phyloP scores from a whole-genome alignment of 2,888 invertebrate species.

The Sicus ferrugineus region DNA sequence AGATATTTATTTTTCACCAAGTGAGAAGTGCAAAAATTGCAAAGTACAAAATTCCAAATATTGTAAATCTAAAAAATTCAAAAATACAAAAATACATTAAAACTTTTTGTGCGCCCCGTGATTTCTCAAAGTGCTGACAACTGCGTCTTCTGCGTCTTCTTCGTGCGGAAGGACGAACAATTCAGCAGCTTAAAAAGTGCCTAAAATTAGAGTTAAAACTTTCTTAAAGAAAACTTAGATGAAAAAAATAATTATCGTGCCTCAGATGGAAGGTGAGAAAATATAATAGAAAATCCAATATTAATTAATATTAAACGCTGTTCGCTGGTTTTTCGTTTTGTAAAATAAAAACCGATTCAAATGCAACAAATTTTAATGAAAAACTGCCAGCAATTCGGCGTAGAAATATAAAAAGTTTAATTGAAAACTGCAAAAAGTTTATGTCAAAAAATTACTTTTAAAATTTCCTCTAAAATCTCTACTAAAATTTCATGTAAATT shows the following conservation, averaged over 20 bases:
- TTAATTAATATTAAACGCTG: too few relatives aligned
- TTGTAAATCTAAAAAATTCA: neutral
- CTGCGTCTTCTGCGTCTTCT: too few relatives aligned
- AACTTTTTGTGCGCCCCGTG: neutral
- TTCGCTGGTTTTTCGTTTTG: too few relatives aligned
- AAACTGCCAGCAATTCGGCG: too few relatives aligned
- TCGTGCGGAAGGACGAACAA: neutral
- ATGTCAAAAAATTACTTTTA: too few relatives aligned
- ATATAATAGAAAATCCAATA: neutral
- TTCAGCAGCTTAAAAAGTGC: neutral
- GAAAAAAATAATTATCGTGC: neutral
- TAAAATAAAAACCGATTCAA: too few relatives aligned
- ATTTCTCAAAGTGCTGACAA: neutral
- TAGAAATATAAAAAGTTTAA: too few relatives aligned
- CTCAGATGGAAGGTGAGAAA: neutral
- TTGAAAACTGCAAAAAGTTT: too few relatives aligned
- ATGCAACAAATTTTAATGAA: slow-evolving; percentile 1
- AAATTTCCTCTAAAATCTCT: too few relatives aligned
- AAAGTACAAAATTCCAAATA: neutral
- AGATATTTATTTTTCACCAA: neutral
- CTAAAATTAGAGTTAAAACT: neutral
- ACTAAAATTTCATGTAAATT: neutral
- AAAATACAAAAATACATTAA: neutral
- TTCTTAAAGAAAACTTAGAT: neutral
- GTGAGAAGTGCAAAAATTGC: neutral